A percentile compares a stretch with the other conserved stretches of the same genome.
Conservation (phyloP, 2,888 invertebrate genomes). For the Drosophila stalkeri region DNA sequence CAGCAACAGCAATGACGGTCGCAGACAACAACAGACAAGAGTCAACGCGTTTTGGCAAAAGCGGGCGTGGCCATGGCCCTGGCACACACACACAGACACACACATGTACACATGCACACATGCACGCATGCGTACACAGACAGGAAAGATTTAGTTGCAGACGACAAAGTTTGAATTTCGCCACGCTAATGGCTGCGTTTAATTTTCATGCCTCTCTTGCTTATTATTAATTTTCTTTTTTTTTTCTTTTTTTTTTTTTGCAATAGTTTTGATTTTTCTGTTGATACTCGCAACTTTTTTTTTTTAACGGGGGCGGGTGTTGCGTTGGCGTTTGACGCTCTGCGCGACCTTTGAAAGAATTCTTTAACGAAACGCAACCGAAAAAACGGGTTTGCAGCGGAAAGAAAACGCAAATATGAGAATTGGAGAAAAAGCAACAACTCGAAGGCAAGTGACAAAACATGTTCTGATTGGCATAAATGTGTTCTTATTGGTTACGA, state of each 20-base stretch:
- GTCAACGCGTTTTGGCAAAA: slow-evolving; percentile 43
- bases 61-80: slow-evolving; percentile 63
- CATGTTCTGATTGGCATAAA: slow-evolving; percentile 45
- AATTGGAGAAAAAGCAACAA: background rate
- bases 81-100: slow-evolving; percentile 23
- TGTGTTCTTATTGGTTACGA: slow-evolving; percentile 26
- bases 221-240: slow-evolving; percentile 21
- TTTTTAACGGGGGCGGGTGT: slow-evolving; percentile 31
- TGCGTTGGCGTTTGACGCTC: slow-evolving; percentile 42
- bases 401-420: slow-evolving; percentile 18
- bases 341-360: slow-evolving; percentile 70
- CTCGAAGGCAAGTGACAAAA: slow-evolving; percentile 40
- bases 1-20: slow-evolving; percentile 9
- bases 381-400: slow-evolving; percentile 53
- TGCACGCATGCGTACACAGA: slow-evolving; percentile 20
- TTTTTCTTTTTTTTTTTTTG: slow-evolving; percentile 28
- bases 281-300: slow-evolving; percentile 46
- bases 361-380: slow-evolving; percentile 44
- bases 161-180: slow-evolving; percentile 68
- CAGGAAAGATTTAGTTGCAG: slow-evolving; percentile 36
- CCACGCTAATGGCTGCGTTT: slow-evolving; percentile 68
- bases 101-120: slow-evolving; percentile 11
- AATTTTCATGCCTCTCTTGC: slow-evolving; percentile 51
- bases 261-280: slow-evolving; percentile 45
- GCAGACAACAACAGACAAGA: slow-evolving; percentile 41